Evolutionary conservation across 2,888 invertebrate genomes (phyloP).

Genomic region (Drosophila niveifrons): DNA sequence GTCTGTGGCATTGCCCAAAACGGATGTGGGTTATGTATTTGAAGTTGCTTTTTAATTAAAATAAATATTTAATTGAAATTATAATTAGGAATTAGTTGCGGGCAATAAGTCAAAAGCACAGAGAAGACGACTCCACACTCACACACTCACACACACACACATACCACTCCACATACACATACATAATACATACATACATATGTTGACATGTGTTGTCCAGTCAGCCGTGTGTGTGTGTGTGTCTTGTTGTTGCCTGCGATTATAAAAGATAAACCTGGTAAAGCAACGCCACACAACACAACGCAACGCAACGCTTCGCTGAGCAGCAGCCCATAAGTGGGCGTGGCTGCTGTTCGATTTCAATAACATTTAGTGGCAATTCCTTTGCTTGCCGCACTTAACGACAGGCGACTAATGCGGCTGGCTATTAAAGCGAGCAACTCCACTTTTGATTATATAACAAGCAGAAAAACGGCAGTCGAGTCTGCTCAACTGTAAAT

Average conservation of each 20-base stretch:
- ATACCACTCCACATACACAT: conserved; percentile 7
- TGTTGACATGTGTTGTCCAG: conserved; percentile 21
- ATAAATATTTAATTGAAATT: conserved; percentile 81
- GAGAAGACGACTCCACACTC: not conserved
- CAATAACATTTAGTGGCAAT: conserved; percentile 79
- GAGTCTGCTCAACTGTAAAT: no score
- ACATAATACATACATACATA: not conserved
- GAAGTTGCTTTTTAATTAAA: conserved; percentile 79
- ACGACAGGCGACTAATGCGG: conserved; percentile 60
- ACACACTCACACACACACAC: not conserved
- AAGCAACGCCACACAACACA: not conserved
- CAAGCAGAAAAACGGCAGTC: conserved; percentile 12
- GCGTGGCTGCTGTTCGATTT: conserved; percentile 66
- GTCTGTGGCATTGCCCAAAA: conserved; percentile 38
- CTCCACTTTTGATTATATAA: conserved; percentile 45
- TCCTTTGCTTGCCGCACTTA: conserved; percentile 63
- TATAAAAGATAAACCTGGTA: conserved; percentile 54
- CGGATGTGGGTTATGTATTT: conserved; percentile 61
- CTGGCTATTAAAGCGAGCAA: conserved; percentile 46
- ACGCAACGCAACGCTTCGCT: conserved; percentile 11
- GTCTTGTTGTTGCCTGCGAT: conserved; percentile 49
- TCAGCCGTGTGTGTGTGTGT: conserved; percentile 15
- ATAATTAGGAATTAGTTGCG: conserved; percentile 73
- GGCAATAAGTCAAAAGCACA: conserved; percentile 62
- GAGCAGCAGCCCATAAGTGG: conserved; percentile 37